phyloP scores from a whole-genome alignment of 2,113 vertebrate genomes.

The Grantiella picta region DNA sequence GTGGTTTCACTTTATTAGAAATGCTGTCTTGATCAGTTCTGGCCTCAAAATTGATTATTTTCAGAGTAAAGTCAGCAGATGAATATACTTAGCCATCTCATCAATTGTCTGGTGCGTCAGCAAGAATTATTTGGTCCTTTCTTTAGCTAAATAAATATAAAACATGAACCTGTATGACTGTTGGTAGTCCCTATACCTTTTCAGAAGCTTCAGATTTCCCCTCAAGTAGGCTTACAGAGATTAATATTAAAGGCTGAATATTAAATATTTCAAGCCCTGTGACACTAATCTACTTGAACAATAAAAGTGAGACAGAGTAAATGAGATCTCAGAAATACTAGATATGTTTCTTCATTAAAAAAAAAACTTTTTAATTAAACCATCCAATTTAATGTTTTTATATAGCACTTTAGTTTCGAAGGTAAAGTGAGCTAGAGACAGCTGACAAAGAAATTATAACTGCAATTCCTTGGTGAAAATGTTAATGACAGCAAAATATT shows the following conservation, averaged over 20 bases:
- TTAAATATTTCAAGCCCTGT: constrained; percentile 64
- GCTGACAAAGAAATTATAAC: constrained; percentile 86
- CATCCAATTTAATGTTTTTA: constrained; percentile 82
- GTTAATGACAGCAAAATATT: constrained; percentile 98
- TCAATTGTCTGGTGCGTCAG: neutral
- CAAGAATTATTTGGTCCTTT: neutral
- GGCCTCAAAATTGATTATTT: neutral
- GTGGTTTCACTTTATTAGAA: constrained; percentile 39
- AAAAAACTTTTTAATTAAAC: constrained; percentile 81
- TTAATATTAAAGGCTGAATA: constrained; percentile 71
- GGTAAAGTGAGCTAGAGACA: constrained; percentile 80
- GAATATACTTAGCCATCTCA: neutral
- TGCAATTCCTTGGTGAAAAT: constrained; percentile 85
- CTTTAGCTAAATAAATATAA: constrained; percentile 15
- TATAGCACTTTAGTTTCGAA: constrained; percentile 79
- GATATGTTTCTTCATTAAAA: constrained; percentile 73
- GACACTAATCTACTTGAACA: constrained; percentile 74
- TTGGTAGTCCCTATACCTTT: constrained; percentile 3
- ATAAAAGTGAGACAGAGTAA: constrained; percentile 70
- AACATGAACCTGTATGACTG: neutral
- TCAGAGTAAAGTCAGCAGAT: neutral
- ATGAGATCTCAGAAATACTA: constrained; percentile 74
- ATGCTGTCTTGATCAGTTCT: constrained; percentile 4
- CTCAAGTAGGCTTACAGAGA: constrained; percentile 39
- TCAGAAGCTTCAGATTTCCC: constrained; percentile 24